These are phyloP conservation scores for Notoglanidium macrostoma DNA, from an alignment of 2,797 vertebrate species.

Conservation along the genomic window DNA sequence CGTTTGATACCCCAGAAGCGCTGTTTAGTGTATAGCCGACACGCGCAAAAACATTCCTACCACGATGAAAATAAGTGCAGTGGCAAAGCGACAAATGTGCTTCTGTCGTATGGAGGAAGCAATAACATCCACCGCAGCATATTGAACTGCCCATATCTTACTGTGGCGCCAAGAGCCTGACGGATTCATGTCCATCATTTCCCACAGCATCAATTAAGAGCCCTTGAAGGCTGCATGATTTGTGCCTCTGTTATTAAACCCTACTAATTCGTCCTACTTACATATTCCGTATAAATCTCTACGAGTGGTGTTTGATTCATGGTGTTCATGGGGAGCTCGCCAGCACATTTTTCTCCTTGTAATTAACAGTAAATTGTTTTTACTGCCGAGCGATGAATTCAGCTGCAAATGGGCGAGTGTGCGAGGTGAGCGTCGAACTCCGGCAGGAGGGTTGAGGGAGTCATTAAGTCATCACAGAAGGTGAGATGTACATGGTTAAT, in stretches of 20 bases:
- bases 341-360: constrained; percentile 95
- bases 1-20: background rate
- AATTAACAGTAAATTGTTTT: constrained; percentile 99
- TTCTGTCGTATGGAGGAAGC: constrained; percentile 55
- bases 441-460: constrained; percentile 83
- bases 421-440: constrained; percentile 71
- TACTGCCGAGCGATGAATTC: constrained; percentile 94
- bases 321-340: constrained; percentile 87
- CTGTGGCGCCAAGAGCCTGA: constrained; percentile 81
- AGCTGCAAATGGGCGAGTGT: constrained; percentile 85
- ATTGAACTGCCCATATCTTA: constrained; percentile 90
- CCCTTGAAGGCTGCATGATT: constrained; percentile 92
- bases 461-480: constrained; percentile 82
- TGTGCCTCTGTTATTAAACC: constrained; percentile 97
- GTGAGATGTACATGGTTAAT: constrained; percentile 67
- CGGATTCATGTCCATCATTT: constrained; percentile 92
- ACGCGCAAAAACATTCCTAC: background rate
- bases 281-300: constrained; percentile 95
- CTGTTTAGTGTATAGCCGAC: background rate
- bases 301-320: constrained; percentile 90
- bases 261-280: constrained; percentile 95
- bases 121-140: constrained; percentile 62
- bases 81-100: constrained; percentile 23
- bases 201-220: constrained; percentile 95
- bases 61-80: background rate